Evolutionary conservation across 30 jellyfish, hydroid and myxozoan species (phyloP), one percentile per base, ranked within the genome.

Genomic region (Aurelia aurita): DNA sequence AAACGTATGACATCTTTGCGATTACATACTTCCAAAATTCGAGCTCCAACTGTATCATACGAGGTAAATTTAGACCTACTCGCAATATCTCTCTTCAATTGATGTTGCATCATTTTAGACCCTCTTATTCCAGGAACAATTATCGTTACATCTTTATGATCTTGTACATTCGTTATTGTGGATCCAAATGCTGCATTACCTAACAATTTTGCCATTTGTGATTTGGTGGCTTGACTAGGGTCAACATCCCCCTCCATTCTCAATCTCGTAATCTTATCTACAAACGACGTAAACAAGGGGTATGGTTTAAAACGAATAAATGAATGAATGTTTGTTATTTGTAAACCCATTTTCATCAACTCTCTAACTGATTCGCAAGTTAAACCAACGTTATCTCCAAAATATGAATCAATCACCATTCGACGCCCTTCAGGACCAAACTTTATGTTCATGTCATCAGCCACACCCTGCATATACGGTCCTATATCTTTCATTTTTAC

Each of bases 401-500:
- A 74, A 23, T 55, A 29, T 2, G 87, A 75, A 16, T 75, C 87
- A 2, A 75, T 54, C 3, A 75, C 87, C 13, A 44, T 23, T 18
- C 66, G 15, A 1, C 87, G 31, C 1, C 62, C 84, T 3, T 51
- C 62, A 2, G 5, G 4, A 0, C 4, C 4, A 21, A 61, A 21
- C 2, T 11, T 47, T 2, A 72, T n/a, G 2, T 15, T 21, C 10
- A 7, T 9, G 11, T 34, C 12, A 5, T 51, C 72, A 0, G 71
- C 53, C 8, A 45, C 22, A 0, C 11, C 53, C 39, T 75, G 35
- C 76, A 75, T 75, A 21, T 54, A 75, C 9, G 8, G 55, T 31
- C 76, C 84, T 3, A 72, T 49, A 47, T 72, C 84, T 49, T 72
- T 49, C 27, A n/a, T 45, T 19, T 72, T 72, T 0, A 72, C 57